Conservation (phyloP, 2,113 vertebrate species). For the Pterocles gutturalis region DNA sequence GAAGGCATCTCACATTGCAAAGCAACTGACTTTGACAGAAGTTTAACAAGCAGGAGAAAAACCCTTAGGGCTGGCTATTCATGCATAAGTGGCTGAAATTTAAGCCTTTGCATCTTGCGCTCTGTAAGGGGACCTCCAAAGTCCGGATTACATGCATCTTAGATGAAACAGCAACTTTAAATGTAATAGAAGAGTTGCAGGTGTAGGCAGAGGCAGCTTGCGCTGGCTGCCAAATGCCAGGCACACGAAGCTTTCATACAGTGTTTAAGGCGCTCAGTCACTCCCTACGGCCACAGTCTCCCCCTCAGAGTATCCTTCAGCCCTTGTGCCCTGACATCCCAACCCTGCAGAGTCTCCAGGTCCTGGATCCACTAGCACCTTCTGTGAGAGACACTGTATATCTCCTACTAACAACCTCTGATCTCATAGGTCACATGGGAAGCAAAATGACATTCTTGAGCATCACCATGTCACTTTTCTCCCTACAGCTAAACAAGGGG, state of each 20-base stretch:
- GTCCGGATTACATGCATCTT: not conserved
- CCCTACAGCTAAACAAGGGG: slow-evolving; percentile 32
- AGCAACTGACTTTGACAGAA: slow-evolving; percentile 4
- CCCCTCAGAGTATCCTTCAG: not conserved
- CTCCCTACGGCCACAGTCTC: not conserved
- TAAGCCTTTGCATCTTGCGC: not conserved
- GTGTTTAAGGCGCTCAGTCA: not conserved
- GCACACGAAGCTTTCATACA: not conserved
- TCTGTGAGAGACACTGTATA: not conserved
- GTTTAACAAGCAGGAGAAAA: slow-evolving; percentile 36
- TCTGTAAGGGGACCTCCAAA: not conserved
- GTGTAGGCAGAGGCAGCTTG: not conserved
- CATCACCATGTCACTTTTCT: not conserved
- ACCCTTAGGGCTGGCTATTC: not conserved
- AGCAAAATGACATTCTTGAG: slow-evolving; percentile 52
- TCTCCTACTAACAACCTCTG: slow-evolving; percentile 16
- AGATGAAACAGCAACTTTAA: not conserved
- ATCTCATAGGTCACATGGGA: slow-evolving; percentile 60
- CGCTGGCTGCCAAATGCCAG: not conserved
- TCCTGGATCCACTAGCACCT: not conserved
- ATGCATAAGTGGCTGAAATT: not conserved
- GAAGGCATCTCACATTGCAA: slow-evolving; percentile 19
- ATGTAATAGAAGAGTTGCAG: not conserved
- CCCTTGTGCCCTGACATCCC: not conserved
- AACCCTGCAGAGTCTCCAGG: not conserved